phyloP scores from a whole-genome alignment of 1,140 invertebrate species.

The Leptinotarsa texana region DNA sequence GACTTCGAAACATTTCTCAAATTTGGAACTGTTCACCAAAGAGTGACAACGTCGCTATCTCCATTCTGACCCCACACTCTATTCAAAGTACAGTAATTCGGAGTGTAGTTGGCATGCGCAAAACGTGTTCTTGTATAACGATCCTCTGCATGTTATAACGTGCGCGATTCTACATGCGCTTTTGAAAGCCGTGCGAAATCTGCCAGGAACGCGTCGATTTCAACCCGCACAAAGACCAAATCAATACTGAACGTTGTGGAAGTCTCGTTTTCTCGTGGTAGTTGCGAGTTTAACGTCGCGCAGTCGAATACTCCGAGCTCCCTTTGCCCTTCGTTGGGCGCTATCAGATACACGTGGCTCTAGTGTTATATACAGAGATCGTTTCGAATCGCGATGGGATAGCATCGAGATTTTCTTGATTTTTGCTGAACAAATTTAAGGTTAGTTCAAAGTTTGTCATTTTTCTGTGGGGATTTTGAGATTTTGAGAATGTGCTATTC shows the following conservation, averaged over 20 bases:
- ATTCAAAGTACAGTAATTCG: background rate
- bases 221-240: conserved; percentile 3
- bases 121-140: conserved; percentile 14
- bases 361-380: conserved; percentile 9
- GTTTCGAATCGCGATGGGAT: background rate
- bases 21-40: background rate
- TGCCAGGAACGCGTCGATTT: background rate
- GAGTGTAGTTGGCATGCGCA: background rate
- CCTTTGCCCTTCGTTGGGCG: background rate
- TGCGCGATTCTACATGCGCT: background rate
- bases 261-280: background rate
- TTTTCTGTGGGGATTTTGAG: background rate
- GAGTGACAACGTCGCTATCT: background rate
- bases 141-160: conserved; percentile 13
- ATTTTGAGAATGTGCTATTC: background rate
- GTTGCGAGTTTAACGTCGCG: conserved; percentile 7
- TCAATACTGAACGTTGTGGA: background rate
- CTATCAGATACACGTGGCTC: background rate
- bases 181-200: background rate
- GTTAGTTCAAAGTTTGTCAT: background rate
- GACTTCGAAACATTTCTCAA: no score
- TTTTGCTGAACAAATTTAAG: conserved; percentile 1
- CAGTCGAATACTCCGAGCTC: background rate
- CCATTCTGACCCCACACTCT: background rate
- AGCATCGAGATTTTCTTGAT: conserved; percentile 2